Conservation (phyloP, 2,113 vertebrate genomes). For the Tragulus kanchil region DNA sequence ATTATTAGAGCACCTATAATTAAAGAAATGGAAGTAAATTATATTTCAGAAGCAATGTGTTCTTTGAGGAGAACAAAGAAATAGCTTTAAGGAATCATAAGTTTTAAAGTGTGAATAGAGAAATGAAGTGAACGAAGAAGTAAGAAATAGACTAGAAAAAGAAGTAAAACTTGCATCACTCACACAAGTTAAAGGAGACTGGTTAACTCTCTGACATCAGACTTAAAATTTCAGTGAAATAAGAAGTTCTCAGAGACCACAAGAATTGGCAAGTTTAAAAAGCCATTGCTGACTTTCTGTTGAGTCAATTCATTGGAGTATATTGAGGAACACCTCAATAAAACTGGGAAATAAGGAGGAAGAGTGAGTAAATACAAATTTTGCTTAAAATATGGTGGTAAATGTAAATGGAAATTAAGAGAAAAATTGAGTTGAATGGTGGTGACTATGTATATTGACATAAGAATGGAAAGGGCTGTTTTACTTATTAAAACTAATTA, state of each 20-base stretch:
- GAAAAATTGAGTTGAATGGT: background rate
- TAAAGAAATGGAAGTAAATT: conserved; percentile 9
- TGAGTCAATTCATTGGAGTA: background rate
- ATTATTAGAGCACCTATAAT: background rate
- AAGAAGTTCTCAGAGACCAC: background rate
- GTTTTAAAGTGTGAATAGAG: background rate
- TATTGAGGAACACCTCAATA: background rate
- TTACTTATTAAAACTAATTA: background rate
- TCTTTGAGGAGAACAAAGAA: background rate
- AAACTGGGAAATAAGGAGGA: background rate
- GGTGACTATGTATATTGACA: background rate
- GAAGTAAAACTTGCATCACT: background rate
- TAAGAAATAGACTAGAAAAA: background rate
- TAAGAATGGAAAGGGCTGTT: background rate
- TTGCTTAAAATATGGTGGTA: background rate
- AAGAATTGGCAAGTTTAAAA: background rate
- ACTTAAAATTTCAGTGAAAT: background rate
- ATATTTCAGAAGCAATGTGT: background rate
- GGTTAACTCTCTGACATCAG: background rate
- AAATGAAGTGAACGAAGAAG: background rate
- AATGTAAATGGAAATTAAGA: background rate
- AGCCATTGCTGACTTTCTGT: background rate
- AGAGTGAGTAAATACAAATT: background rate
- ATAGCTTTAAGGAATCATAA: background rate
- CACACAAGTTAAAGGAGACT: background rate